phyloP scores from a whole-genome alignment of 2,797 vertebrate genomes.

The Spinus pinus region DNA sequence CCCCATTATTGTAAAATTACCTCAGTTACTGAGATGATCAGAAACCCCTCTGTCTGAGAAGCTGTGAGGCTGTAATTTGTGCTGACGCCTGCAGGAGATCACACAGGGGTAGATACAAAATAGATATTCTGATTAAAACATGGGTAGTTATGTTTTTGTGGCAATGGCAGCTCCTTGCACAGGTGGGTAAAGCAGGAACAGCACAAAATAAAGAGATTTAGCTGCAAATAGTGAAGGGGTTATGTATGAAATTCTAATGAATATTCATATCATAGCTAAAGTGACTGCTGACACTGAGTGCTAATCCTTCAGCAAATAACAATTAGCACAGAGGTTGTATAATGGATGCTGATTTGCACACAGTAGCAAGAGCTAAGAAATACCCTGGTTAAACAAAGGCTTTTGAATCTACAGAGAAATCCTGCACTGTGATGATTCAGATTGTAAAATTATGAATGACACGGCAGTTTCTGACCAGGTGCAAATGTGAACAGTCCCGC shows the following conservation, averaged over 20 bases:
- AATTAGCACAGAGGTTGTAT: conserved; percentile 37
- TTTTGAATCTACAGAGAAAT: not conserved
- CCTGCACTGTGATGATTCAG: not conserved
- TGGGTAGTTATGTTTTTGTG: not conserved
- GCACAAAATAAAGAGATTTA: conserved; percentile 32
- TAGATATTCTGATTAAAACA: not conserved
- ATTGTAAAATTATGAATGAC: not conserved
- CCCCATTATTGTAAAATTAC: not conserved
- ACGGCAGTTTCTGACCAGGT: not conserved
- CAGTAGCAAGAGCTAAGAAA: conserved; percentile 10
- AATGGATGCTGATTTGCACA: conserved; percentile 24
- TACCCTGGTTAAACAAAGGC: not conserved
- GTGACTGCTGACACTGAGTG: not conserved
- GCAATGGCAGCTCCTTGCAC: not conserved
- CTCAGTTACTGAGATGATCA: not conserved
- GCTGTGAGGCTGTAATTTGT: not conserved
- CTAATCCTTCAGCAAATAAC: conserved; percentile 43
- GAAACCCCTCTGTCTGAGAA: not conserved
- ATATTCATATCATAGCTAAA: conserved; percentile 46
- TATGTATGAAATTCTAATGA: conserved; percentile 27
- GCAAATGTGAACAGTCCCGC: not conserved
- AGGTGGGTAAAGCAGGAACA: not conserved
- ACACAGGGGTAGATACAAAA: not conserved
- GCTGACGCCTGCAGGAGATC: not conserved
- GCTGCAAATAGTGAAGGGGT: not conserved